Conservation (phyloP, 1,140 invertebrate species). For the Rhizoglyphus robini region DNA sequence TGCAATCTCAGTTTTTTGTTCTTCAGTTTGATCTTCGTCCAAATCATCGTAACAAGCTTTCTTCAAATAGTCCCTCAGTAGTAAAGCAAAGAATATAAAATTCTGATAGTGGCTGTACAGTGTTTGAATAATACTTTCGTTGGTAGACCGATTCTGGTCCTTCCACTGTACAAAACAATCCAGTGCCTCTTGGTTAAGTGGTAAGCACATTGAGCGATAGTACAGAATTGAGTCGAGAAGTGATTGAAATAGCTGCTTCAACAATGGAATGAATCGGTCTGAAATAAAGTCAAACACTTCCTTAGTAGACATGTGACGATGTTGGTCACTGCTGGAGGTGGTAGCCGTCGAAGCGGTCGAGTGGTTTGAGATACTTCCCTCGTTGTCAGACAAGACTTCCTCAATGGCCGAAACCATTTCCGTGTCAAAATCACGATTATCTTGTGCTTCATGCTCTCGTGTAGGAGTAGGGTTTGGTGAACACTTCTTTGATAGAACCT, state of each 20-base stretch:
- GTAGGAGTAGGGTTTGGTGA: background rate
- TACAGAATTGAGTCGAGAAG: background rate
- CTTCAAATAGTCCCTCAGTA: background rate
- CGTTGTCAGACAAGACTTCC: background rate
- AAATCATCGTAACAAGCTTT: background rate
- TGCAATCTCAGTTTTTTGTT: background rate
- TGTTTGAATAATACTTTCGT: constrained; percentile 1
- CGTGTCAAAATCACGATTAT: background rate
- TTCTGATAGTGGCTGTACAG: background rate
- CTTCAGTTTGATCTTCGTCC: too few species aligned
- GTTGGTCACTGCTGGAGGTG: background rate
- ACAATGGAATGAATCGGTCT: background rate
- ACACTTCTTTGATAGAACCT: background rate
- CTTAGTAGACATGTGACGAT: background rate
- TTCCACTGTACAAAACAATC: constrained; percentile 8
- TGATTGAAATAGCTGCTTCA: background rate
- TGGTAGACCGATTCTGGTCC: background rate
- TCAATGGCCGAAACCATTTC: background rate
- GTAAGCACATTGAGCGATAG: background rate
- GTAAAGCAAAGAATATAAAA: background rate
- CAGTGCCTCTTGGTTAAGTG: background rate
- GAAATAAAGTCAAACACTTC: constrained; percentile 5
- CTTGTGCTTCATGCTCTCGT: too few species aligned
- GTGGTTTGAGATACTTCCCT: background rate
- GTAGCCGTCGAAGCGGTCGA: background rate